A percentile compares a stretch with the other conserved stretches of the same genome.
These are phyloP conservation scores for Chymomyza caudatula DNA, from an alignment of 2,888 invertebrate species.

Conservation along the genomic window DNA sequence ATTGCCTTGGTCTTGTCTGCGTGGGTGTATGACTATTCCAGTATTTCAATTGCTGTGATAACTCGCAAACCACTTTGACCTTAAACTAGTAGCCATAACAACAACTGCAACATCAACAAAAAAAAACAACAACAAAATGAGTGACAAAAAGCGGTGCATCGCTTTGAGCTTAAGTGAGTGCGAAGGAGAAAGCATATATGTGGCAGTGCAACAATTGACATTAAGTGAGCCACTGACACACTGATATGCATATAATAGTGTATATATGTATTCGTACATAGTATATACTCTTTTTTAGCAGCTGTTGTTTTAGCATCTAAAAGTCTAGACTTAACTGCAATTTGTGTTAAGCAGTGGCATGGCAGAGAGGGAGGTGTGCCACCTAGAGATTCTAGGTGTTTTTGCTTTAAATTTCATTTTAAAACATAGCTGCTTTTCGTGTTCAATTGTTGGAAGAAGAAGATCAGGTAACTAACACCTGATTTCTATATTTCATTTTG, in stretches of 20 bases:
- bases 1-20: not conserved
- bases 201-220: constrained; percentile 51
- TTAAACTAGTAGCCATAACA: too few relatives aligned
- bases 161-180: not conserved
- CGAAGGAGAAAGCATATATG: constrained; percentile 2
- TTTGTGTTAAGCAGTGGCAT: constrained; percentile 19
- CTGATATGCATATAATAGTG: constrained; percentile 10
- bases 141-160: constrained; percentile 2
- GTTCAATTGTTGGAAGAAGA: too few relatives aligned
- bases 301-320: not conserved
- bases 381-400: not conserved
- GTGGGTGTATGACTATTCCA: constrained; percentile 1
- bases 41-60: constrained; percentile 20
- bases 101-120: too few relatives aligned
- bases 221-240: constrained; percentile 73
- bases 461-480: too few relatives aligned
- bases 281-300: constrained; percentile 4
- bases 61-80: constrained; percentile 71
- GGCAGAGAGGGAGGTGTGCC: constrained; percentile 19
- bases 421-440: too few relatives aligned
- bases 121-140: constrained; percentile 28
- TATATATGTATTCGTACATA: constrained; percentile 8
- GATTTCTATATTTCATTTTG: too few relatives aligned
- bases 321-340: constrained; percentile 14
- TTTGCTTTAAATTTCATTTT: too few relatives aligned